phyloP scores from a whole-genome alignment of 2,888 invertebrate species.

The Alloscopus bannaensis region DNA sequence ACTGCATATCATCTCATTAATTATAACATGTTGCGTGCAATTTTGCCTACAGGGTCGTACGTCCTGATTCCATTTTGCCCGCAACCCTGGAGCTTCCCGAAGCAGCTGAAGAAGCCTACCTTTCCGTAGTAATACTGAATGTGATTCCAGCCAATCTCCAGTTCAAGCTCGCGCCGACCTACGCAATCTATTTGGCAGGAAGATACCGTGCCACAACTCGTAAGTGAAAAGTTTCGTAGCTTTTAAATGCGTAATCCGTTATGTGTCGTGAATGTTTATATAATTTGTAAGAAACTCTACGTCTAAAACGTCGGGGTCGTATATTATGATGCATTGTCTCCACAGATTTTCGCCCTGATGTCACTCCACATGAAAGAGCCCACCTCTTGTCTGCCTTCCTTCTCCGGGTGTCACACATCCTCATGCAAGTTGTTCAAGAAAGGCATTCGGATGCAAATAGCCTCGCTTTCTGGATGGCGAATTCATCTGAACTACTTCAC shows the following conservation, averaged over 20 bases:
- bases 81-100: slow-evolving; percentile 96
- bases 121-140: slow-evolving; percentile 90
- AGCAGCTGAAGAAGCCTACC: slow-evolving; percentile 94
- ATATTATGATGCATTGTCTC: too few relatives aligned
- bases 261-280: too few relatives aligned
- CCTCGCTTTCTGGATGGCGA: slow-evolving; percentile 97
- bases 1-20: slow-evolving; percentile 16
- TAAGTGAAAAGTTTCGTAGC: too few relatives aligned
- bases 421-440: slow-evolving; percentile 78
- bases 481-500: slow-evolving; percentile 96
- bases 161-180: slow-evolving; percentile 97
- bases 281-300: too few relatives aligned
- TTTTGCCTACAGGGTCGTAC: slow-evolving; percentile 61
- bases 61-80: slow-evolving; percentile 79
- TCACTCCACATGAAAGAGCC: slow-evolving; percentile 93
- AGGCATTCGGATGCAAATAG: slow-evolving; percentile 90
- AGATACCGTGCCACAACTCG: slow-evolving; percentile 93
- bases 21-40: slow-evolving; percentile 28
- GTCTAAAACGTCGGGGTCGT: too few relatives aligned
- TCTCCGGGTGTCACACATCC: slow-evolving; percentile 86
- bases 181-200: slow-evolving; percentile 94
- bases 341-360: slow-evolving; percentile 93
- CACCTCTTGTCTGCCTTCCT: slow-evolving; percentile 92
- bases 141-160: slow-evolving; percentile 89
- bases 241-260: too few relatives aligned